Evolutionary conservation across 1,140 invertebrate genomes (phyloP).

Genomic region (Acyrthosiphon pisum): DNA sequence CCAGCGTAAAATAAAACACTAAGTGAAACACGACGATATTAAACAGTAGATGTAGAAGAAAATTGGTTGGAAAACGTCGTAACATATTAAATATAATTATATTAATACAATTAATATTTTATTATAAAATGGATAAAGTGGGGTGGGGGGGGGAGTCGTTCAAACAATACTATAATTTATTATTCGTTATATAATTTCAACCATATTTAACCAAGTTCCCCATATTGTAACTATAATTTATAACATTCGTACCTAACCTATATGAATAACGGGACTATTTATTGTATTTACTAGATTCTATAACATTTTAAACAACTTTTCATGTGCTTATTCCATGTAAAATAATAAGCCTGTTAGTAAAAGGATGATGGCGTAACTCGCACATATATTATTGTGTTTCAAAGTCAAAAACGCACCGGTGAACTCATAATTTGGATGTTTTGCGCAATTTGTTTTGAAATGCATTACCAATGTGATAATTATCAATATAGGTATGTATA

Average conservation of each 20-base stretch:
- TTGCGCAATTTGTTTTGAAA: background rate
- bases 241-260: background rate
- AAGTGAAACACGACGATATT: background rate
- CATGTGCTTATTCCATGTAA: background rate
- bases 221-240: background rate
- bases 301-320: background rate
- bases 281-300: background rate
- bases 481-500: background rate
- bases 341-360: background rate
- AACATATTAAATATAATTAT: background rate
- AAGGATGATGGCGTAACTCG: background rate
- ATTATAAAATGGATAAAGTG: background rate
- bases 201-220: background rate
- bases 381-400: background rate
- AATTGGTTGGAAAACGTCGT: background rate
- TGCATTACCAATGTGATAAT: background rate
- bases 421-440: background rate
- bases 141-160: background rate
- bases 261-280: background rate
- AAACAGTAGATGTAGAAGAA: background rate
- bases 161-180: background rate
- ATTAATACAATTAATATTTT: no score
- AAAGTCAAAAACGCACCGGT: background rate
- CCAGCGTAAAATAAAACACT: background rate
- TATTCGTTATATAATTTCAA: background rate